A percentile compares a stretch with the other conserved stretches of the same genome.
These are phyloP conservation scores for Artibeus jamaicensis DNA, from an alignment of 2,797 vertebrate genomes.

Conservation along the genomic window DNA sequence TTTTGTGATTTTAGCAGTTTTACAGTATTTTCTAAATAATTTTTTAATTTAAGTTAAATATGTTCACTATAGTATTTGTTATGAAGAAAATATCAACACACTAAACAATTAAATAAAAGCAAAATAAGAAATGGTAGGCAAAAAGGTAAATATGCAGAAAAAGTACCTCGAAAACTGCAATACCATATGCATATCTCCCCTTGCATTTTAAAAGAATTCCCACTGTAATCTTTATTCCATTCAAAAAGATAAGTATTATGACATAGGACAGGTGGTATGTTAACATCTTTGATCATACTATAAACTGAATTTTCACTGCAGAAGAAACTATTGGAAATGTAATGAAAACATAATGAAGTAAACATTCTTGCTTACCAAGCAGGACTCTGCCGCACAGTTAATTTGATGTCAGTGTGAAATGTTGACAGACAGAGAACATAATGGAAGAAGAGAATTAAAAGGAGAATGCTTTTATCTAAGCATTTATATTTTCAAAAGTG, in stretches of 20 bases:
- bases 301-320: constrained; percentile 69
- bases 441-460: constrained; percentile 31
- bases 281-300: constrained; percentile 68
- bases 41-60: neutral
- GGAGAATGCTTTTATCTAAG: constrained; percentile 51
- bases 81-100: neutral
- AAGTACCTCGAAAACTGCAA: neutral
- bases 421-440: constrained; percentile 67
- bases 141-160: neutral
- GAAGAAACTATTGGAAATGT: constrained; percentile 70
- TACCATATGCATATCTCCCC: neutral
- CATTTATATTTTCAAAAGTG: constrained; percentile 62
- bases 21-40: neutral
- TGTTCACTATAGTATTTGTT: neutral
- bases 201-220: constrained; percentile 73
- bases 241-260: constrained; percentile 66
- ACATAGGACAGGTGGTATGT: constrained; percentile 64
- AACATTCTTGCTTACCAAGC: constrained; percentile 73
- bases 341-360: constrained; percentile 72
- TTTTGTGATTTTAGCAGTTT: neutral
- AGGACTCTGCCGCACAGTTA: constrained; percentile 43
- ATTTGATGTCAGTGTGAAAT: constrained; percentile 60
- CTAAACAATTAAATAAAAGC: neutral
- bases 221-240: constrained; percentile 45
- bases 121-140: neutral